Conservation (phyloP, 2,888 invertebrate genomes). For the Eubasilissa splendida region DNA sequence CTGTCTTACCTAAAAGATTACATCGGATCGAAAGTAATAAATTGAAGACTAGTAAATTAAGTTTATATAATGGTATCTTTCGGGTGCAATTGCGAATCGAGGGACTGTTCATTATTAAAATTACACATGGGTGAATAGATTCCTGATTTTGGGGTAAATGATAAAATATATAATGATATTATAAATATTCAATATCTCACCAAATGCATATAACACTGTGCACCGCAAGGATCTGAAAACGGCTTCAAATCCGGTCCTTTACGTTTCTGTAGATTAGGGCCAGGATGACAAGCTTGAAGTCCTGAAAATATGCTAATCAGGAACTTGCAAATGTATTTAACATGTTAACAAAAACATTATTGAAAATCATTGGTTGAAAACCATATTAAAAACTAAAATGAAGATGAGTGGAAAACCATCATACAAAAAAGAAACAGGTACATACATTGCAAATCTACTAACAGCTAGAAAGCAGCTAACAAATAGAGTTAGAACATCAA, state of each 20-base stretch:
- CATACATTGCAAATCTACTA: neutral
- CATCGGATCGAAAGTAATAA: too few relatives aligned
- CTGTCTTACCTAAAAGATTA: too few relatives aligned
- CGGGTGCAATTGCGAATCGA: too few relatives aligned
- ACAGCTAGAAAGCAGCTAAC: constrained; percentile 9
- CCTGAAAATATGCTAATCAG: constrained; percentile 69
- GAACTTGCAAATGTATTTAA: constrained; percentile 29
- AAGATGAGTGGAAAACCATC: neutral
- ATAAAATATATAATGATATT: too few relatives aligned
- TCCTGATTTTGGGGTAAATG: too few relatives aligned
- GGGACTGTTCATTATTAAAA: too few relatives aligned
- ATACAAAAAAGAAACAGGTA: neutral
- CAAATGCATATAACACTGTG: constrained; percentile 90
- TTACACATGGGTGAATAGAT: too few relatives aligned
- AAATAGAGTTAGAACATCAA: neutral
- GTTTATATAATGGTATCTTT: too few relatives aligned
- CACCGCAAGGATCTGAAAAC: constrained; percentile 88
- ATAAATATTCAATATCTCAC: constrained; percentile 69
- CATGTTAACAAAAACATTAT: neutral
- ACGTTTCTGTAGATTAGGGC: constrained; percentile 89
- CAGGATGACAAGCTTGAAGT: constrained; percentile 91
- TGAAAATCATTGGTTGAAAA: neutral
- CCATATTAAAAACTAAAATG: neutral
- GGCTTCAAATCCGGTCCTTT: constrained; percentile 92
- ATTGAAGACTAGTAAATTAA: too few relatives aligned